These are phyloP conservation scores for Minunthozetes semirufus DNA, from an alignment of 2,888 invertebrate species.

Conservation along the genomic window DNA sequence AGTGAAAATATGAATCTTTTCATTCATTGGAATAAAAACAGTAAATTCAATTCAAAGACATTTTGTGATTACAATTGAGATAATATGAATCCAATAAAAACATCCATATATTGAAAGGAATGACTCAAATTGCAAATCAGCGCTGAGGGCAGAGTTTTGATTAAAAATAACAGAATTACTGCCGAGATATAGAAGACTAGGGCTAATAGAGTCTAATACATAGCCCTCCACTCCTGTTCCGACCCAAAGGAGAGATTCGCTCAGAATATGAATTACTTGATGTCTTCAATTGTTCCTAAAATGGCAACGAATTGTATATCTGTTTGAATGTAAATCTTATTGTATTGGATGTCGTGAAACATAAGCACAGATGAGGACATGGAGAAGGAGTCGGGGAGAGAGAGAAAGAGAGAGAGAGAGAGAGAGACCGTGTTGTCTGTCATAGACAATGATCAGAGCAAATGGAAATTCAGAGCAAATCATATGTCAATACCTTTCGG, in stretches of 20 bases:
- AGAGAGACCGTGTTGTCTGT: neutral
- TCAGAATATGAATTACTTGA: too few species aligned
- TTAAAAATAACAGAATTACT: constrained; percentile 31
- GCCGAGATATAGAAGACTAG: neutral
- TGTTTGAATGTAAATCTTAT: neutral
- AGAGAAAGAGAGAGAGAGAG: neutral
- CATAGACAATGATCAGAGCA: neutral
- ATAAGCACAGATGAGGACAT: neutral
- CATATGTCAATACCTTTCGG: constrained; percentile 28
- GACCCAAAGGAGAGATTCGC: neutral
- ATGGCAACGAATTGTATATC: too few species aligned
- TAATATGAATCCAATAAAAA: neutral
- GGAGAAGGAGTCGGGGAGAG: neutral
- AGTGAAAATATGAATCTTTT: neutral
- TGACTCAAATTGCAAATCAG: neutral
- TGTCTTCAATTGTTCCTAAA: too few species aligned
- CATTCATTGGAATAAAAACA: too few species aligned
- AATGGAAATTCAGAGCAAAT: neutral
- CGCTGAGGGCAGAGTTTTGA: constrained; percentile 20
- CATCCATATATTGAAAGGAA: neutral
- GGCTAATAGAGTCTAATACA: neutral
- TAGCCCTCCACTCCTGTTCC: neutral
- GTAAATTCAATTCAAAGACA: neutral
- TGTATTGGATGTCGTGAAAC: neutral
- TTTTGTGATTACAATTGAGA: neutral